phyloP scores from a whole-genome alignment of 2,888 invertebrate species.

The Lordiphosa fenestrarum region DNA sequence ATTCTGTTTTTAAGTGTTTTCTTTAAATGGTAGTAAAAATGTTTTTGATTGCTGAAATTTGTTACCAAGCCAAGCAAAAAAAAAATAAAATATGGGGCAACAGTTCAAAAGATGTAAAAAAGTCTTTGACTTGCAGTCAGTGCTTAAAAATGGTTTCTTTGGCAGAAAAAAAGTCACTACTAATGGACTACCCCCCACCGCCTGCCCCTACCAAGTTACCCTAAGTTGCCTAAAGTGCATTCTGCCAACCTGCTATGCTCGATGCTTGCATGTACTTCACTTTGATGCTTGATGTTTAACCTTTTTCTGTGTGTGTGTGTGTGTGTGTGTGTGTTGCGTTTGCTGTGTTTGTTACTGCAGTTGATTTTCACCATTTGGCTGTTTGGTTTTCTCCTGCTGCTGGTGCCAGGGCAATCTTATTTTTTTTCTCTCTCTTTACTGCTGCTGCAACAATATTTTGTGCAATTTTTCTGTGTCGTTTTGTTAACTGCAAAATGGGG shows the following conservation, averaged over 20 bases:
- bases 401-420: background rate
- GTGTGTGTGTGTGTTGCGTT: slow-evolving; percentile 1
- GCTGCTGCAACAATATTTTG: slow-evolving; percentile 38
- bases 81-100: too few species aligned
- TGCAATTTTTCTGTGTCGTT: slow-evolving; percentile 32
- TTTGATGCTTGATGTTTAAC: slow-evolving; percentile 44
- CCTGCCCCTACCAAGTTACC: too few species aligned
- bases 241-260: background rate
- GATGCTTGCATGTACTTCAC: slow-evolving; percentile 17
- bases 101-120: too few species aligned
- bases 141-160: too few species aligned
- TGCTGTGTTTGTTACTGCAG: slow-evolving; percentile 10
- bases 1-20: too few species aligned
- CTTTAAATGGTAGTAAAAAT: too few species aligned
- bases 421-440: slow-evolving; percentile 38
- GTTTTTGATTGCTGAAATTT: too few species aligned
- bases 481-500: slow-evolving; percentile 42
- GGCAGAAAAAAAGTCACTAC: too few species aligned
- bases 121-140: too few species aligned
- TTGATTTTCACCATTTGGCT: slow-evolving; percentile 16
- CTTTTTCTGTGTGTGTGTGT: slow-evolving; percentile 23
- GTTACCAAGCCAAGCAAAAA: too few species aligned
- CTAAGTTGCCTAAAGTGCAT: slow-evolving; percentile 6
- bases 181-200: too few species aligned
- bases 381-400: slow-evolving; percentile 30